Conservation (phyloP, 2,888 invertebrate genomes). For the Dyspetes luteomarginatus region DNA sequence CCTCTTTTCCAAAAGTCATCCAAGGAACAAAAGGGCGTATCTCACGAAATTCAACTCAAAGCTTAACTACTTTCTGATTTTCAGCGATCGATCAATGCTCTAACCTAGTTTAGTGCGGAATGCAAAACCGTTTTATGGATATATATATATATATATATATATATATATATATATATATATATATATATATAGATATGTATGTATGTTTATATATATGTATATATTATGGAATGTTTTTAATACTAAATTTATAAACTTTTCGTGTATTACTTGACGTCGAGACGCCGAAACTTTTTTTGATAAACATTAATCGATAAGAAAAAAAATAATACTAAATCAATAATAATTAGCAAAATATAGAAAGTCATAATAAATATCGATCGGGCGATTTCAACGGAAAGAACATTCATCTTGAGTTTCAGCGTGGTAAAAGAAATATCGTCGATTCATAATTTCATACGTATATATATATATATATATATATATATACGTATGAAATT, state of each 20-base stretch:
- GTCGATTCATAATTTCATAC: slow-evolving; percentile 51
- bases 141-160: too few relatives aligned
- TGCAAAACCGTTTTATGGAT: slow-evolving; percentile 24
- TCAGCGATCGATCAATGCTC: not conserved
- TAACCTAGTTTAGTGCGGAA: not conserved
- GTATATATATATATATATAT: too few relatives aligned
- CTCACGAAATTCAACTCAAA: not conserved
- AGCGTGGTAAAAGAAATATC: not conserved
- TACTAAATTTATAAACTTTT: too few relatives aligned
- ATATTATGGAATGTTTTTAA: too few relatives aligned
- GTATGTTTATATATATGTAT: too few relatives aligned
- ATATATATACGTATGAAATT: too few relatives aligned
- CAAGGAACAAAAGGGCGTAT: not conserved
- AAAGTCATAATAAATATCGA: not conserved
- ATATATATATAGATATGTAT: too few relatives aligned
- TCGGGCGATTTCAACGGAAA: not conserved
- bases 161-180: too few relatives aligned
- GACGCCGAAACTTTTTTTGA: too few relatives aligned
- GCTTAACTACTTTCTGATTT: not conserved
- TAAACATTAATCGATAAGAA: too few relatives aligned
- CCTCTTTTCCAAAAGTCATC: not conserved
- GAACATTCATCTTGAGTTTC: not conserved
- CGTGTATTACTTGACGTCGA: too few relatives aligned
- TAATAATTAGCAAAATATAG: not conserved
- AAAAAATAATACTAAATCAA: too few relatives aligned